These are phyloP conservation scores for Trinorchestia longiramus DNA, from an alignment of 1,140 invertebrate species.

Conservation along the genomic window DNA sequence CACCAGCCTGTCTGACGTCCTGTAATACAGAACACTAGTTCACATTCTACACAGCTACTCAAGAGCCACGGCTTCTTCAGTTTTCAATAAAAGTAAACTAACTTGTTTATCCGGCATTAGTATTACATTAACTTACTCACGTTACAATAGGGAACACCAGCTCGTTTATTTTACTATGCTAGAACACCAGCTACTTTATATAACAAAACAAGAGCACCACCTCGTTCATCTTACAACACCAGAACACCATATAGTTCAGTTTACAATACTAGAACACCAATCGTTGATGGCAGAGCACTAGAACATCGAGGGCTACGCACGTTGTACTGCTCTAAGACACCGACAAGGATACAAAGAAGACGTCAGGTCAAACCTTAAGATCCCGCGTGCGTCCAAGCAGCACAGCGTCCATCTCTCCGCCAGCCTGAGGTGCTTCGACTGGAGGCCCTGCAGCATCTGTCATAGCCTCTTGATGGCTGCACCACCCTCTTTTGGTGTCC, in stretches of 20 bases:
- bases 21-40: neutral
- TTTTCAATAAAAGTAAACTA: neutral
- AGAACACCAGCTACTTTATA: neutral
- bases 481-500: neutral
- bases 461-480: constrained; percentile 5
- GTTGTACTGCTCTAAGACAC: constrained; percentile 3
- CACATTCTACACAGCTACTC: neutral
- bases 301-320: neutral
- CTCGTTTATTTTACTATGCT: neutral
- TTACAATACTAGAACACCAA: neutral
- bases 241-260: neutral
- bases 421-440: constrained; percentile 16
- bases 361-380: constrained; percentile 32
- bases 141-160: neutral
- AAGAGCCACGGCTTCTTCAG: neutral
- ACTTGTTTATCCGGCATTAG: neutral
- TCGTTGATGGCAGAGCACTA: neutral
- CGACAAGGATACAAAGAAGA: constrained; percentile 9
- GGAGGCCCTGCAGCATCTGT: neutral
- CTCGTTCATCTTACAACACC: neutral
- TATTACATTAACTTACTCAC: neutral
- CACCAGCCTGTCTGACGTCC: neutral
- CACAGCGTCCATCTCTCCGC: constrained; percentile 57
- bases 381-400: constrained; percentile 51
- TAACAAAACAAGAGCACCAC: neutral